Base-by-base conservation (phyloP, 2,113 vertebrate species). In the Xenopus borealis region DNA sequence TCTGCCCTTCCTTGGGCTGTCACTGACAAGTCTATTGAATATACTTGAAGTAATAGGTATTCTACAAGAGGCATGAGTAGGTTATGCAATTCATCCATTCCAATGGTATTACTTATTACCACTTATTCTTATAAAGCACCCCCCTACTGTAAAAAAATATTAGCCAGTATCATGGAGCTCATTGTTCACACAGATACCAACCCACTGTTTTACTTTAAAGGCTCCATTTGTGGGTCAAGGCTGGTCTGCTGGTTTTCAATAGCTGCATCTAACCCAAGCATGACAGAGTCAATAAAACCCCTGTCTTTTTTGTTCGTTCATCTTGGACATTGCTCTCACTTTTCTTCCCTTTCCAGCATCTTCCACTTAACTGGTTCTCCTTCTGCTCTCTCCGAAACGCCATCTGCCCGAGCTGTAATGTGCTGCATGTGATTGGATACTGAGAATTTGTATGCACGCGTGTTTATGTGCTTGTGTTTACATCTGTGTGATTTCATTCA, bases 341-440 rank as follows among this genome's bases (percentile, higher is more conserved):
- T 40, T 12, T 55, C 46, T 20, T 33, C 10, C 46, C 70, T 52
- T 50, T 62, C 57, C 69, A 47, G 23, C 18, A 63, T 63, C 70
- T 72, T 72, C 71, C 62, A 72, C 62, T 33, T 65, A 44, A 65
- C 50, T 65, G 46, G 17, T 65, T 65, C 11, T 47, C 62, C 61
- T 65, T 62, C 27, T 72, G 71, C 50, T 65, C n/a, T 65, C 50
- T 33, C 17, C 9, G 62, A 65, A 33, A 23, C 62, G 10, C 71
- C 71, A 72, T 65, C 71, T 72, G 71, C 30, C 71, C 0, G n/a
- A 47, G 13, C 70, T 18, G 45, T 33, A 17, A 64, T 33, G 16
- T 50, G 10, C 70, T 12, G 47, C 12, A 5, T 9, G 33, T 13
- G 47, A 58, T 1, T 17, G 55, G 17, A 58, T 58, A 14, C 55